Percentiles rank a stretch among this genome's conserved stretches.
Conservation (phyloP, 2,113 vertebrate genomes). For the Toxostoma redivivum region DNA sequence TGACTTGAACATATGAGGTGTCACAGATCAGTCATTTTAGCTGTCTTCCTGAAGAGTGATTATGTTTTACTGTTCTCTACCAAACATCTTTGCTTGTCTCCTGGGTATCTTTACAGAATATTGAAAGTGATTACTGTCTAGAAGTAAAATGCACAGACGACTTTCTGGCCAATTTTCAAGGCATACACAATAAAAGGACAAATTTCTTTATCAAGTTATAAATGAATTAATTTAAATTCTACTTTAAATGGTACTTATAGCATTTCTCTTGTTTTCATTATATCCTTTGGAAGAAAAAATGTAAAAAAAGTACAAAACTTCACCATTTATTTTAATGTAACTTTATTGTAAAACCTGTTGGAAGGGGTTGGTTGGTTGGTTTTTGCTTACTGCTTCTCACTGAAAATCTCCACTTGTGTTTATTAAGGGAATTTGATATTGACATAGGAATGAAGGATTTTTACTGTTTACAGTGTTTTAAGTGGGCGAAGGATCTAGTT, state of each 20-base stretch:
- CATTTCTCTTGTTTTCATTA: conserved; percentile 4
- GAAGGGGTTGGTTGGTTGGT: background rate
- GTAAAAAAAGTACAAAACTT: background rate
- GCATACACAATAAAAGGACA: conserved; percentile 22
- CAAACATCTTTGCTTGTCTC: conserved; percentile 64
- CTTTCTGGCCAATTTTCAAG: conserved; percentile 66
- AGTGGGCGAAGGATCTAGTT: background rate
- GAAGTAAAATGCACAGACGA: conserved; percentile 62
- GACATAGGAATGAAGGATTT: background rate
- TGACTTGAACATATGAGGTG: conserved; percentile 74
- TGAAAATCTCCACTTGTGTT: background rate
- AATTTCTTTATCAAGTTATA: conserved; percentile 46
- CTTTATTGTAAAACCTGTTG: background rate
- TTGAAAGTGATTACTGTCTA: conserved; percentile 75
- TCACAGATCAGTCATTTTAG: conserved; percentile 75
- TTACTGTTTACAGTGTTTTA: background rate
- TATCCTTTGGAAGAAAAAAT: background rate
- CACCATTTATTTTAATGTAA: background rate
- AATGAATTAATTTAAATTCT: conserved; percentile 26
- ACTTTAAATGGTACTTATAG: conserved; percentile 3
- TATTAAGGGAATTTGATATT: background rate
- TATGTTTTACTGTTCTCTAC: conserved; percentile 63
- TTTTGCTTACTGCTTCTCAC: background rate
- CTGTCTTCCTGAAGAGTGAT: conserved; percentile 76
- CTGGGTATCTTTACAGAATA: conserved; percentile 61